Evolutionary conservation across 2,797 vertebrate species (phyloP), one percentile per base, ranked within the genome.

Genomic region (Pseudomugil tenellus): DNA sequence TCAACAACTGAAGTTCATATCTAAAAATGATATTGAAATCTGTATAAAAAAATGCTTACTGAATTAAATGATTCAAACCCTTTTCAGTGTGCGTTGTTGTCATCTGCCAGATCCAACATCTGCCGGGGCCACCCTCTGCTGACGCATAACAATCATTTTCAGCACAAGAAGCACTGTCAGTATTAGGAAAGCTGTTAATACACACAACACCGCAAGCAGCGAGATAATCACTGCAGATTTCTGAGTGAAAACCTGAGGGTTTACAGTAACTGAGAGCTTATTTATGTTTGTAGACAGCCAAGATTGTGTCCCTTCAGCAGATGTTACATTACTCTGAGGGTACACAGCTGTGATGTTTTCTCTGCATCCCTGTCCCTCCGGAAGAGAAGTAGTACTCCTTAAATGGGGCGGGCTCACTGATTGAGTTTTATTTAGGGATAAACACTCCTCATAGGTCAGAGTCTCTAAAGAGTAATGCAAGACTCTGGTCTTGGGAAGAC

Each of bases 371-470:
- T 76, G 52, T 26, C 85, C 76, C 46, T 81, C 72, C 1, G 83
- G 52, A 9, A 25, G 14, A 23, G 74, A 55, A 25, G 77, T 74
- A 2, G 86, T 80, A 1, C 76, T 81, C 68, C 70, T 67, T 52
- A 85, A 74, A n/a, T 72, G 48, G 6, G 68, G 10, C 1, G 77
- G 60, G 13, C 32, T 72, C 6, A 76, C 66, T 5, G 83, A 52
- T 25, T 61, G 84, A 16, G 84, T 91, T 53, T 74, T 58, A 71
- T 91, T 92, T 12, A 90, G 46, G 17, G 81, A 76, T 41, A 93
- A 80, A 67, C 94, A 95, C 28, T 93, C 90, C 43, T 93, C 85
- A 32, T 92, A 92, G 56, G 88, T 94, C 3, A 94, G 79, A 5
- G 70, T 89, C 53, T 92, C 88, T 67, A 94, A 77, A 70, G 84